Conservation (phyloP, 2,888 invertebrate species). For the Aplocera efformata region DNA sequence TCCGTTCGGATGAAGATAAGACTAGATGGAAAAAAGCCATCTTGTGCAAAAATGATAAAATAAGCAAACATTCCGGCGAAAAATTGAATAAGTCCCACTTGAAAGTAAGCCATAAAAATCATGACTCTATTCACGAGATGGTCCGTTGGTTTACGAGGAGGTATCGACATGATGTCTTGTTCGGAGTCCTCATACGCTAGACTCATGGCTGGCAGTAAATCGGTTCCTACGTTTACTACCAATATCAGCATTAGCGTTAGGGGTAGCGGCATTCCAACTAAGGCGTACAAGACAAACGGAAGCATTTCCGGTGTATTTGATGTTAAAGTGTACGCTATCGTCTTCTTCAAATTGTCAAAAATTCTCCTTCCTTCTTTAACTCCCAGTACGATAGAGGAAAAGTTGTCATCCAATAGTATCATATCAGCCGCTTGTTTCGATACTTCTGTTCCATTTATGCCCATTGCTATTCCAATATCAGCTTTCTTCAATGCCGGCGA, state of each 20-base stretch:
- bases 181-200: slow-evolving; percentile 89
- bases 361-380: slow-evolving; percentile 90
- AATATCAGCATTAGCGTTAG: slow-evolving; percentile 80
- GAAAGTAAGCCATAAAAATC: slow-evolving; percentile 91
- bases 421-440: slow-evolving; percentile 95
- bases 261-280: slow-evolving; percentile 87
- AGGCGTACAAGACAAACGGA: slow-evolving; percentile 88
- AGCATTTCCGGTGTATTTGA: slow-evolving; percentile 92
- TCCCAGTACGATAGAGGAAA: slow-evolving; percentile 92
- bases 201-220: slow-evolving; percentile 88
- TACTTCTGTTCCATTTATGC: slow-evolving; percentile 88
- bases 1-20: slow-evolving; percentile 84
- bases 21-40: slow-evolving; percentile 86
- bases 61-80: slow-evolving; percentile 89
- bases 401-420: slow-evolving; percentile 94
- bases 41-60: slow-evolving; percentile 88
- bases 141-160: slow-evolving; percentile 77
- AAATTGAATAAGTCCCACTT: slow-evolving; percentile 92
- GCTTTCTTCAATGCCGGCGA: slow-evolving; percentile 93
- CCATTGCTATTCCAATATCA: slow-evolving; percentile 91
- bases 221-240: slow-evolving; percentile 90
- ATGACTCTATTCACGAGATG: slow-evolving; percentile 80
- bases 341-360: slow-evolving; percentile 93
- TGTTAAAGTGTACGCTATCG: slow-evolving; percentile 90
- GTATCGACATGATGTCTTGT: slow-evolving; percentile 85